Percentiles rank a stretch among this genome's conserved stretches.
Evolutionary conservation across 2,113 vertebrate genomes (phyloP).

Genomic region (Crotophaga sulcirostris): DNA sequence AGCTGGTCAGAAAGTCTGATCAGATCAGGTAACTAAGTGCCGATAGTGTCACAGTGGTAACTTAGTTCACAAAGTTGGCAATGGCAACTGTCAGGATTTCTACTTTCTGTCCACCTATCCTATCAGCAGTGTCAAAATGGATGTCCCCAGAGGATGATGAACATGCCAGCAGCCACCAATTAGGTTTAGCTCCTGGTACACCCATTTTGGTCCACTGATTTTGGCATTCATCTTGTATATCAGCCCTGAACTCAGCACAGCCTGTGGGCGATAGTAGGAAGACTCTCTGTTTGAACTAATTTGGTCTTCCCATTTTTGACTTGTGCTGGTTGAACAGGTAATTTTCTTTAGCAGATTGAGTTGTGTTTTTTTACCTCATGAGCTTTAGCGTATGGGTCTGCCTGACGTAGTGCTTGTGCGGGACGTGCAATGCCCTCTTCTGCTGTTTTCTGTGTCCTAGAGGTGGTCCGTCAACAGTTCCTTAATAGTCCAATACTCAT

Average conservation of each 20-base stretch:
- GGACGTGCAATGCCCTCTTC: not conserved
- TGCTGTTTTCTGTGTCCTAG: not conserved
- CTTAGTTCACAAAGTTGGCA: not conserved
- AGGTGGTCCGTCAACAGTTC: not conserved
- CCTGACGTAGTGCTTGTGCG: not conserved
- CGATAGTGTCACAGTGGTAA: not conserved
- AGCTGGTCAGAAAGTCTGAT: not conserved
- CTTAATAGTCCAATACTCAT: not conserved
- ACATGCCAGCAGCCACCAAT: not conserved
- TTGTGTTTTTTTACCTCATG: not conserved
- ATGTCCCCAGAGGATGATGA: not conserved
- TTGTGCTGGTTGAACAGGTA: not conserved
- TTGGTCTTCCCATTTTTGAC: not conserved
- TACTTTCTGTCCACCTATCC: not conserved
- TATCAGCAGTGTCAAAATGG: not conserved
- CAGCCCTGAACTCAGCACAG: not conserved
- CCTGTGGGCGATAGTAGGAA: not conserved
- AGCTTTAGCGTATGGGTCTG: not conserved
- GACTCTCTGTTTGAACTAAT: not conserved
- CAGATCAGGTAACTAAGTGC: not conserved
- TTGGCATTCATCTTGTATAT: not conserved
- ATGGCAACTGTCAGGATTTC: not conserved
- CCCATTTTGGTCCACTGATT: not conserved
- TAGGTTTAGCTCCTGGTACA: not conserved
- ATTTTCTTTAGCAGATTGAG: not conserved